These are phyloP conservation scores for Sparus aurata DNA, from an alignment of 2,797 vertebrate species.

Conservation along the genomic window DNA sequence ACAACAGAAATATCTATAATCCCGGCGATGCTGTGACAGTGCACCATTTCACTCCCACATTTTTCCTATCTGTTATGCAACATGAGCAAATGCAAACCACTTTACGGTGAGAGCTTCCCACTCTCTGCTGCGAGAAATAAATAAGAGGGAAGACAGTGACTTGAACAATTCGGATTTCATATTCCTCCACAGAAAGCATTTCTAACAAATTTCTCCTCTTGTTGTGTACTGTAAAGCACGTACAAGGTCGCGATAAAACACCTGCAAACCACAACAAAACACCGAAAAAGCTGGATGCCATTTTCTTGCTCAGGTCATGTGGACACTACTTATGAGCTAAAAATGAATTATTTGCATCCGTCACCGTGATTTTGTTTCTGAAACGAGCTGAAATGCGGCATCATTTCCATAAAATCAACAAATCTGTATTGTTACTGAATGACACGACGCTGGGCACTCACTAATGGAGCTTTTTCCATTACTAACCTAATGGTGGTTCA, in stretches of 20 bases:
- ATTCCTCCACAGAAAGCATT: slow-evolving; percentile 13
- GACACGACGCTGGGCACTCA: not conserved
- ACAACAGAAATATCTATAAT: slow-evolving; percentile 43
- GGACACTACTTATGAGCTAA: not conserved
- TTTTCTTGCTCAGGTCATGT: not conserved
- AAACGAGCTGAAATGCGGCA: not conserved
- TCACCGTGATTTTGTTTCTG: not conserved
- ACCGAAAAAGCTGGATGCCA: not conserved
- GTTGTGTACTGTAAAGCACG: not conserved
- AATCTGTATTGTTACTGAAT: slow-evolving; percentile 11
- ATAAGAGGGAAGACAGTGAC: slow-evolving; percentile 34
- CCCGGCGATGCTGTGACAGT: slow-evolving; percentile 50
- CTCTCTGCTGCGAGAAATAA: slow-evolving; percentile 39
- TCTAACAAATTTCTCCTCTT: not conserved
- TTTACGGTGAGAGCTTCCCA: slow-evolving; percentile 50
- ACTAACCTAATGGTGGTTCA: slow-evolving; percentile 8
- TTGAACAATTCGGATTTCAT: slow-evolving; percentile 20
- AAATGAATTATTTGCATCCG: not conserved
- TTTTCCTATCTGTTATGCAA: slow-evolving; percentile 60
- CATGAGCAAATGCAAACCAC: slow-evolving; percentile 55
- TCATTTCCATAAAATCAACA: slow-evolving; percentile 11
- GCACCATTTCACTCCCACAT: slow-evolving; percentile 66
- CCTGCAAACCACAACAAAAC: not conserved
- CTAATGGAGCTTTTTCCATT: not conserved
- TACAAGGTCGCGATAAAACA: slow-evolving; percentile 11